A percentile compares a stretch with the other conserved stretches of the same genome.
phyloP scores from a whole-genome alignment of 1,140 invertebrate species.

The Lucilia sericata region DNA sequence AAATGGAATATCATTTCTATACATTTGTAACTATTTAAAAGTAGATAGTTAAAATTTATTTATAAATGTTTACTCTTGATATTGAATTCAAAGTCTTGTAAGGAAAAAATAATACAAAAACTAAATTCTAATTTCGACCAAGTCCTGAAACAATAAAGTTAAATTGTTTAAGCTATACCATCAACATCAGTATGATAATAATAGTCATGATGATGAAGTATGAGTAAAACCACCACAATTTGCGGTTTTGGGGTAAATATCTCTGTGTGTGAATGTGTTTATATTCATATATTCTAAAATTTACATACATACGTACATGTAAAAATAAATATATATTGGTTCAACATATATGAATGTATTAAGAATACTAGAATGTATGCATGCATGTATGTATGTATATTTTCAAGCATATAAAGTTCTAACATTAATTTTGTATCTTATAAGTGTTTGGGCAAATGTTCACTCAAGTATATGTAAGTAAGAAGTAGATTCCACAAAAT shows the following conservation, averaged over 20 bases:
- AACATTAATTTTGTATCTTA: not conserved
- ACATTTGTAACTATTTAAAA: no score
- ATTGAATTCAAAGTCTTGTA: no score
- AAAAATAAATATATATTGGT: not conserved
- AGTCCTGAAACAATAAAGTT: no score
- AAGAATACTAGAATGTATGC: not conserved
- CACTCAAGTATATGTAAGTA: not conserved
- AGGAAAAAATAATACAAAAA: no score
- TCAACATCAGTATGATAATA: not conserved
- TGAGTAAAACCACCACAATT: conserved; percentile 15
- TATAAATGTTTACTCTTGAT: no score
- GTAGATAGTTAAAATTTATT: no score
- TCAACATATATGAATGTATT: not conserved
- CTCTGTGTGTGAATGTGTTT: not conserved
- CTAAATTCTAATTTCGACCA: no score
- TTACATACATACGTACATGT: not conserved
- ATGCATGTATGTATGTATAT: not conserved
- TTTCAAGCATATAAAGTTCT: not conserved
- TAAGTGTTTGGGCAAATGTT: not conserved
- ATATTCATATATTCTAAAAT: not conserved
- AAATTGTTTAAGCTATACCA: no score
- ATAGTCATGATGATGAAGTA: not conserved
- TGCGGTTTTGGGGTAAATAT: conserved; percentile 19
- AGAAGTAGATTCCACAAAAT: not conserved
- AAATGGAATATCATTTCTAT: no score